phyloP scores from a whole-genome alignment of 2,797 vertebrate genomes.

The Parambassis ranga region DNA sequence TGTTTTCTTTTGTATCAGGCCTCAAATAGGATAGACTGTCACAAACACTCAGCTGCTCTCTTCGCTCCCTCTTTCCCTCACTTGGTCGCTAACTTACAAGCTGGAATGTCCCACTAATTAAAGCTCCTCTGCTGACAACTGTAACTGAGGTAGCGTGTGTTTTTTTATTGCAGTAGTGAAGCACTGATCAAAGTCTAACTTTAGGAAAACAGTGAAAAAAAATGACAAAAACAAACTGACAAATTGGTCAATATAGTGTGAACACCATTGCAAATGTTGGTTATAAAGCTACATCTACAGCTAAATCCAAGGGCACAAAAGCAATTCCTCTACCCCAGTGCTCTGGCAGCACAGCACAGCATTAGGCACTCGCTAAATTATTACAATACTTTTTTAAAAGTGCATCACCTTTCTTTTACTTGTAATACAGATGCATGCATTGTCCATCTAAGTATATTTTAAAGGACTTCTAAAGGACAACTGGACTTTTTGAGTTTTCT shows the following conservation, averaged over 20 bases:
- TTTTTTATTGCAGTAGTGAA: constrained; percentile 22
- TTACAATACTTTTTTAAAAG: constrained; percentile 26
- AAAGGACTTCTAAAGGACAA: no score
- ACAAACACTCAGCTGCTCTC: constrained; percentile 51
- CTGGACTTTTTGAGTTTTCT: no score
- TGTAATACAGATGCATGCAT: constrained; percentile 8
- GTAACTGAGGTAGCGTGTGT: constrained; percentile 20
- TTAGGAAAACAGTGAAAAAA: background rate
- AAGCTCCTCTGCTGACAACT: constrained; percentile 50
- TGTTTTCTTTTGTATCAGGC: constrained; percentile 39
- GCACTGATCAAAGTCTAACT: background rate
- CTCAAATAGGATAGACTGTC: constrained; percentile 46
- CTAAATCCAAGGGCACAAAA: constrained; percentile 54
- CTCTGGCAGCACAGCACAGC: constrained; percentile 58
- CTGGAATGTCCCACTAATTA: constrained; percentile 73
- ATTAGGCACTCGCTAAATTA: constrained; percentile 56
- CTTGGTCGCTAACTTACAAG: constrained; percentile 50
- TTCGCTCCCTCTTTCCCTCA: constrained; percentile 30
- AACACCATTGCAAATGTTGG: background rate
- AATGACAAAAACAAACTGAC: background rate
- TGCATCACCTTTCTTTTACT: constrained; percentile 2
- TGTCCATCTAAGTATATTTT: no score
- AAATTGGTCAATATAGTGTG: background rate
- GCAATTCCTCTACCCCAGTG: constrained; percentile 56
- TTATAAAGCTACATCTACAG: constrained; percentile 31